Evolutionary conservation across 2,113 vertebrate species (phyloP).

Genomic region (Lipophrys pholis): DNA sequence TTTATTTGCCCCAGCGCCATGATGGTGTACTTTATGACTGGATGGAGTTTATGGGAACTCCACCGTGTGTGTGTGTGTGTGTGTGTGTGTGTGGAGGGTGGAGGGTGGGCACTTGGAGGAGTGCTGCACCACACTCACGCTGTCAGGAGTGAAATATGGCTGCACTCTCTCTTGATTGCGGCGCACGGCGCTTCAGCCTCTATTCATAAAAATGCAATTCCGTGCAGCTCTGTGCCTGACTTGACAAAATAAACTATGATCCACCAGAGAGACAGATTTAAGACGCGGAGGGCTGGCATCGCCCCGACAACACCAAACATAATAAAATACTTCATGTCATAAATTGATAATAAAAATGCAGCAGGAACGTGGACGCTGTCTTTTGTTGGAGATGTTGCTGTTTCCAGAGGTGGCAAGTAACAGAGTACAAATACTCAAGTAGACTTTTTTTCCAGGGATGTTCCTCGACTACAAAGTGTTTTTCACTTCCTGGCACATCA

Average conservation of each 20-base stretch:
- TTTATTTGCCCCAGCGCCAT: slow-evolving; percentile 67
- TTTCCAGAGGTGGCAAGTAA: too few relatives aligned
- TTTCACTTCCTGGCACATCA: too few relatives aligned
- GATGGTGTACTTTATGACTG: slow-evolving; percentile 61
- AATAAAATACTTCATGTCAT: background rate
- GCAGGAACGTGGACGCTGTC: too few relatives aligned
- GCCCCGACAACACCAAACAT: too few relatives aligned
- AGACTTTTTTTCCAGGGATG: too few relatives aligned
- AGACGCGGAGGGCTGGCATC: slow-evolving; percentile 4
- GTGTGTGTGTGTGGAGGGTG: slow-evolving; percentile 36
- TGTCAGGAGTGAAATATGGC: slow-evolving; percentile 81
- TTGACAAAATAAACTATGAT: slow-evolving; percentile 56
- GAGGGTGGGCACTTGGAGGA: slow-evolving; percentile 29
- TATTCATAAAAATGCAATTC: slow-evolving; percentile 82
- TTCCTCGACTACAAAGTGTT: too few relatives aligned
- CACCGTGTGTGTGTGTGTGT: slow-evolving; percentile 33
- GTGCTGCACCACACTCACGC: slow-evolving; percentile 50
- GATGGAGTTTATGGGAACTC: slow-evolving; percentile 67
- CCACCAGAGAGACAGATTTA: slow-evolving; percentile 57
- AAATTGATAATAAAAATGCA: background rate
- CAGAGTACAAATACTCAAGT: too few relatives aligned
- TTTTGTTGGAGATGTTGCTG: background rate
- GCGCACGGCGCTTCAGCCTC: slow-evolving; percentile 59
- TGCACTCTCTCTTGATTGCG: slow-evolving; percentile 79
- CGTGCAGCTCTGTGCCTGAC: slow-evolving; percentile 55